phyloP scores from a whole-genome alignment of 2,888 invertebrate species.

The Nyleta sp. region DNA sequence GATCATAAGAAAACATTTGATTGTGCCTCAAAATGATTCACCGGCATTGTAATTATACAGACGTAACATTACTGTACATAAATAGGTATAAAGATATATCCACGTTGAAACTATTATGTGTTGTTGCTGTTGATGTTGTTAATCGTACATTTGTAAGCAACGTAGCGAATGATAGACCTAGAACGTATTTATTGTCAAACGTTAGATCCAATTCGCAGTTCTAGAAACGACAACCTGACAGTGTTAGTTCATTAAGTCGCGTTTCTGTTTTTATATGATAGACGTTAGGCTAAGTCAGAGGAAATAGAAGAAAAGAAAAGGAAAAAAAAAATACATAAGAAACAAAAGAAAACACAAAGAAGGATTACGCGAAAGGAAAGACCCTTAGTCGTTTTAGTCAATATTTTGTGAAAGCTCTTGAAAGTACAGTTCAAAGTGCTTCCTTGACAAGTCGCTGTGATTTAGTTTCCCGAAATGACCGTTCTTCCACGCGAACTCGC shows the following conservation, averaged over 20 bases:
- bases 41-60: conserved; percentile 9
- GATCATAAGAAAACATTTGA: not conserved
- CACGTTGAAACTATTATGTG: conserved; percentile 80
- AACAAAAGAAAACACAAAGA: conserved; percentile 1
- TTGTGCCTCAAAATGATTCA: not conserved
- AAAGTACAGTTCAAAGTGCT: conserved; percentile 63
- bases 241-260: too few relatives aligned
- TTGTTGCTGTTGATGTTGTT: conserved; percentile 82
- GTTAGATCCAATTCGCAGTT: conserved; percentile 35
- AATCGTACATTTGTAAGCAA: conserved; percentile 72
- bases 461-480: conserved; percentile 52
- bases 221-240: conserved; percentile 14
- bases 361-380: conserved; percentile 5
- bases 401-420: conserved; percentile 55
- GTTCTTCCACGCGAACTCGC: conserved; percentile 60
- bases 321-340: not conserved
- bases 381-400: conserved; percentile 49
- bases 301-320: conserved; percentile 16
- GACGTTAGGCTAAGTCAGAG: too few relatives aligned
- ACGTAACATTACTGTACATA: conserved; percentile 41
- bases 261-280: too few relatives aligned
- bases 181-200: conserved; percentile 63
- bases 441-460: conserved; percentile 64
- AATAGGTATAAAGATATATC: conserved; percentile 64
- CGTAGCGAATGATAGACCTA: conserved; percentile 31